phyloP scores from a whole-genome alignment of 2,797 vertebrate species.

The Gadopsis marmoratus region DNA sequence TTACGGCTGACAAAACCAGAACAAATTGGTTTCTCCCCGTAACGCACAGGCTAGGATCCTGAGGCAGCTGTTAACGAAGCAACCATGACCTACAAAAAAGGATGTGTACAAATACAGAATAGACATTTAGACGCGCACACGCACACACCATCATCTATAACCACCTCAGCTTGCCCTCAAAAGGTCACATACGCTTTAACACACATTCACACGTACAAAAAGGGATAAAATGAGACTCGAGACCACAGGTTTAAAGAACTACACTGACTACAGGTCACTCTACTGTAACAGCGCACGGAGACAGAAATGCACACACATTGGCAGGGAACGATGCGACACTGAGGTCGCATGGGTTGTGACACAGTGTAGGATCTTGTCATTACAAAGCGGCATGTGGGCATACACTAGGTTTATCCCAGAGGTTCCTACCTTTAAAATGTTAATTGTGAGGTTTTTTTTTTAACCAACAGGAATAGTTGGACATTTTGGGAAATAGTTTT shows the following conservation, averaged over 20 bases:
- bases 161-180: slow-evolving; percentile 17
- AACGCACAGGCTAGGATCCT: slow-evolving; percentile 74
- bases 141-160: neutral
- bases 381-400: neutral
- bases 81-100: slow-evolving; percentile 62
- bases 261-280: slow-evolving; percentile 47
- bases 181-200: slow-evolving; percentile 18
- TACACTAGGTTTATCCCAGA: slow-evolving; percentile 7
- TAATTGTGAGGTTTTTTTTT: neutral
- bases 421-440: neutral
- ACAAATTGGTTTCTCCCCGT: slow-evolving; percentile 44
- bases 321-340: slow-evolving; percentile 25
- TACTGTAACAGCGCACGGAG: slow-evolving; percentile 57
- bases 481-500: neutral
- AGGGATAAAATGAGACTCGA: slow-evolving; percentile 33
- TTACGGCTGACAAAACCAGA: slow-evolving; percentile 49
- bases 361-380: slow-evolving; percentile 37
- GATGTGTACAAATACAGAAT: slow-evolving; percentile 42
- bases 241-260: slow-evolving; percentile 48
- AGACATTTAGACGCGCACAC: slow-evolving; percentile 34
- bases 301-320: slow-evolving; percentile 41
- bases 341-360: slow-evolving; percentile 28
- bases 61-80: slow-evolving; percentile 79
- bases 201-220: slow-evolving; percentile 22
- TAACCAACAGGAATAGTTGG: neutral